Conservation (phyloP, 2,888 invertebrate species). For the Drosophila nr. perissopoda region DNA sequence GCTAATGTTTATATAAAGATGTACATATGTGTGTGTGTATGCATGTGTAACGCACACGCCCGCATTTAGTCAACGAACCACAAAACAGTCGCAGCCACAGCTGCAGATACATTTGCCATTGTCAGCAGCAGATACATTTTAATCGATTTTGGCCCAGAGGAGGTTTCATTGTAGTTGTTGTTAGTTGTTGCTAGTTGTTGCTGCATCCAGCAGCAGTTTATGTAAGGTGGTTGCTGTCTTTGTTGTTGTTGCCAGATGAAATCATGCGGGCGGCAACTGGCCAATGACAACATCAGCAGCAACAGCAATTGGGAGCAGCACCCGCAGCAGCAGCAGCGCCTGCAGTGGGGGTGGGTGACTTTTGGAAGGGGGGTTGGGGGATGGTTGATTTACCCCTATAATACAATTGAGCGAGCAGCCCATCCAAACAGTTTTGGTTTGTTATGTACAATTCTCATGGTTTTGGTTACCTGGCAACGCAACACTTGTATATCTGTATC, state of each 20-base stretch:
- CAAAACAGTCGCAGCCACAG: slow-evolving; percentile 63
- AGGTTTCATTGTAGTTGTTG: slow-evolving; percentile 23
- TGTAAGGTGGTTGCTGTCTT: slow-evolving; percentile 29
- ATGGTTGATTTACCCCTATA: slow-evolving; percentile 48
- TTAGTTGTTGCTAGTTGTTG: slow-evolving; percentile 30
- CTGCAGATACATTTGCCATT: slow-evolving; percentile 65
- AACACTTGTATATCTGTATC: slow-evolving; percentile 60
- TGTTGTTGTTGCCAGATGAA: slow-evolving; percentile 70
- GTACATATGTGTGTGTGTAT: slow-evolving; percentile 14
- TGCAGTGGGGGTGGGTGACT: not conserved
- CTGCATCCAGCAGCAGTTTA: slow-evolving; percentile 69
- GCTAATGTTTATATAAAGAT: slow-evolving; percentile 17
- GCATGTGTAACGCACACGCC: slow-evolving; percentile 70
- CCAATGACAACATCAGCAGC: slow-evolving; percentile 44
- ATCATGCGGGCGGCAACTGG: slow-evolving; percentile 69
- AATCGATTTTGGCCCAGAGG: slow-evolving; percentile 45
- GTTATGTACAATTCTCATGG: slow-evolving; percentile 78
- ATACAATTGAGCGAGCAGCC: slow-evolving; percentile 5
- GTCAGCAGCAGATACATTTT: slow-evolving; percentile 48
- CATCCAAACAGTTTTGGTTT: slow-evolving; percentile 68
- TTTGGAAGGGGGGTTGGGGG: not conserved
- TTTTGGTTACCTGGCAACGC: slow-evolving; percentile 76
- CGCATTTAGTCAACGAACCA: slow-evolving; percentile 81
- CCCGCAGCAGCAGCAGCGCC: slow-evolving; percentile 23
- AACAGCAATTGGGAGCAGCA: slow-evolving; percentile 22